Conservation (phyloP, 2,888 invertebrate genomes). For the Nebria salina region DNA sequence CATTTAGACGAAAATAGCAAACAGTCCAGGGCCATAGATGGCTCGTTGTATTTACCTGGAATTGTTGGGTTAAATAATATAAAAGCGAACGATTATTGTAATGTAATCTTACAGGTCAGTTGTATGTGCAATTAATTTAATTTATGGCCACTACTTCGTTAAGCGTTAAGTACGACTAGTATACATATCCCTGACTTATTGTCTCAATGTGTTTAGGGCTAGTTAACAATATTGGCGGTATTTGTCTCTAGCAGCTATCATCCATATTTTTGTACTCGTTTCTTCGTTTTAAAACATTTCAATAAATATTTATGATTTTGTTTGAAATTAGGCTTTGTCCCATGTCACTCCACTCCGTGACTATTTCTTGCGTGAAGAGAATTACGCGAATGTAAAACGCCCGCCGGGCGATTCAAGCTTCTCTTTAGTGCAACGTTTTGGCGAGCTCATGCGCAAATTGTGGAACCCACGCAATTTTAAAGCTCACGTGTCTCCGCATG, state of each 20-base stretch:
- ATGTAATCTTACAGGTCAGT: conserved; percentile 92
- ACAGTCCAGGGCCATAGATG: conserved; percentile 94
- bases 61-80: conserved; percentile 99
- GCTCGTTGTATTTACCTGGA: conserved; percentile 95
- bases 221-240: too few species aligned
- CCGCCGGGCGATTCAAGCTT: conserved; percentile 96
- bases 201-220: too few species aligned
- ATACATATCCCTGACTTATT: too few species aligned
- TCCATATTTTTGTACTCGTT: too few species aligned
- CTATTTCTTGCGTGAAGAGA: conserved; percentile 94
- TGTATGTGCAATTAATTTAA: not conserved
- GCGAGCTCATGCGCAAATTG: conserved; percentile 94
- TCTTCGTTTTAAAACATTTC: too few species aligned
- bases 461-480: conserved; percentile 99
- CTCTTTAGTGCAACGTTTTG: conserved; percentile 90
- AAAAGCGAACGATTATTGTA: conserved; percentile 99
- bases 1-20: conserved; percentile 83
- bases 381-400: conserved; percentile 86
- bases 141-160: too few species aligned
- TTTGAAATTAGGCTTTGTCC: conserved; percentile 80
- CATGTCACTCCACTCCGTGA: conserved; percentile 95
- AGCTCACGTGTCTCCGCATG: conserved; percentile 99
- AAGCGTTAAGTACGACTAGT: conserved; percentile 5
- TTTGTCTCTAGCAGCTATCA: too few species aligned
- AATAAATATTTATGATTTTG: not conserved